Conservation (phyloP, 1,140 invertebrate species). For the Trachymyrmex cornetzi region DNA sequence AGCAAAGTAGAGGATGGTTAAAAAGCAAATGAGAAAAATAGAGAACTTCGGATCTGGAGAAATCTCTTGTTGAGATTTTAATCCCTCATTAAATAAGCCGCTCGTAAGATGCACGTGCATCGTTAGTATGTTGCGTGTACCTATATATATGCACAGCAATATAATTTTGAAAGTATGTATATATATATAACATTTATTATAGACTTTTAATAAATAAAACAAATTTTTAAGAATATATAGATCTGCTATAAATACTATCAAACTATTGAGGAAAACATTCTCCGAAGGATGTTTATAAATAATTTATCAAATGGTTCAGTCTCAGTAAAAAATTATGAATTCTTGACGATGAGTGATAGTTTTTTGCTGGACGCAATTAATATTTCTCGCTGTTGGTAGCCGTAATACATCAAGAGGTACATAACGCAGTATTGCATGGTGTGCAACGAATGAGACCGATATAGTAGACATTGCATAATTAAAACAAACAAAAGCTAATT, state of each 20-base stretch:
- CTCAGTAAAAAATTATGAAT: constrained; percentile 24
- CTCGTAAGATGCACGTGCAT: constrained; percentile 60
- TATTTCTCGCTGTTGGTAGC: background rate
- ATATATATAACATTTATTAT: background rate
- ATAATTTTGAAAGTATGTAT: background rate
- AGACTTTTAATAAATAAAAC: background rate
- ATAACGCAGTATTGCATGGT: constrained; percentile 20
- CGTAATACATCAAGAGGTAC: constrained; percentile 18
- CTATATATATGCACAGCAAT: background rate
- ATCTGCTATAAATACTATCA: background rate
- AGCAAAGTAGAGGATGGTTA: background rate
- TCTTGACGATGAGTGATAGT: background rate
- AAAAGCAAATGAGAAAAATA: background rate
- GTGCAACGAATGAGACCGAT: constrained; percentile 28
- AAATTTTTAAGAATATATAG: background rate
- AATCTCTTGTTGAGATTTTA: constrained; percentile 61
- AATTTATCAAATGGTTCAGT: constrained; percentile 58
- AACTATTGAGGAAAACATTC: no score
- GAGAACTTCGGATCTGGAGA: constrained; percentile 11
- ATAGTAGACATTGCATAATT: constrained; percentile 75
- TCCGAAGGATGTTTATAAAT: constrained; percentile 59
- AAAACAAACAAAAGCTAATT: constrained; percentile 83
- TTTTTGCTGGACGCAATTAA: constrained; percentile 1
- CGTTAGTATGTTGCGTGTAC: background rate
- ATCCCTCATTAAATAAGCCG: constrained; percentile 68